Evolutionary conservation across 2,113 vertebrate species (phyloP), one percentile per base, ranked within the genome.

Genomic region (Pachyramphus minor): DNA sequence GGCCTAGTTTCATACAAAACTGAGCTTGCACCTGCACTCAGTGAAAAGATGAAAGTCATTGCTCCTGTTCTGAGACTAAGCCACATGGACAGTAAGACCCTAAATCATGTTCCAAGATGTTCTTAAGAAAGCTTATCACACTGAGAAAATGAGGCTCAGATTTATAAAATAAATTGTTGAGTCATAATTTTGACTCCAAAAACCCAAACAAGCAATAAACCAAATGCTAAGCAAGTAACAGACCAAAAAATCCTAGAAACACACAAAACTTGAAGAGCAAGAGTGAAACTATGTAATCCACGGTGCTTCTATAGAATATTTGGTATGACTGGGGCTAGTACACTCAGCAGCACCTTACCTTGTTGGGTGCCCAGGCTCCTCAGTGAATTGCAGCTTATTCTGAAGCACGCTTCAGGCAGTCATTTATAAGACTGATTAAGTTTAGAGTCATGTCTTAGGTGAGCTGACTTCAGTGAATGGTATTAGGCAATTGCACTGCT

Each of bases 221-320:
- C 0, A 0, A 45, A 8, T 4, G 18, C 14, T 22, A 53, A 64
- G 3, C 15, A 71, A 50, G 8, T 45, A 52, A 58, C 13, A 22
- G 53, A 45, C 5, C n/a, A 73, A 5, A 19, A 81, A 59, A 19
- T 58, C 30, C 53, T 58, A 88, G 41, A 89, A 59, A 93, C 19
- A 11, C 41, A 44, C 10, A 60, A 28, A 87, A 84, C 2, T 30
- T 44, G 41, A 81, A 84, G 75, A 71, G 41, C 52, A 74, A n/a
- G 39, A 78, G 18, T 39, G 16, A 59, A 78, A 71, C 39, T n/a
- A 58, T 27, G 13, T 33, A 87, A 45, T 17, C 31, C 33, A 11
- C 12, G 21, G 69, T 68, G 56, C n/a, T 64, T 81, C 15, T 25
- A 19, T 0, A 3, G 30, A 79, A 12, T 56, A 63, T 41, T 44